These are phyloP conservation scores for Callimorpha dominula DNA, from an alignment of 2,888 invertebrate genomes.

Conservation along the genomic window DNA sequence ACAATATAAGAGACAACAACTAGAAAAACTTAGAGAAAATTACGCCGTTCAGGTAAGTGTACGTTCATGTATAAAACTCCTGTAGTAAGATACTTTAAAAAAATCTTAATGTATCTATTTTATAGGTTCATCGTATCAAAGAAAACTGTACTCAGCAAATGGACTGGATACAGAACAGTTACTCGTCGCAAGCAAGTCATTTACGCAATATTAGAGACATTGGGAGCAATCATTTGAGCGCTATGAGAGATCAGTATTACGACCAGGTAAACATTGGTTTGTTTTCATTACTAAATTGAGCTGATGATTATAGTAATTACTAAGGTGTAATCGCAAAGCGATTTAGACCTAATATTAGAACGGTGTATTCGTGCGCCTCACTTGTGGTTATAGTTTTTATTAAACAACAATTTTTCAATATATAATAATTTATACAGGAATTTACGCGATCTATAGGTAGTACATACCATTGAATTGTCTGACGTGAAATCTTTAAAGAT, in stretches of 20 bases:
- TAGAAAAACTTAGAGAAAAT: conserved; percentile 96
- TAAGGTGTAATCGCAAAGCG: not conserved
- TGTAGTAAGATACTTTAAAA: not conserved
- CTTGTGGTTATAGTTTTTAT: not conserved
- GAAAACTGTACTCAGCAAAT: conserved; percentile 98
- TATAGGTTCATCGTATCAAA: conserved; percentile 94
- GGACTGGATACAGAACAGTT: conserved; percentile 97
- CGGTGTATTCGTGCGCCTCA: not conserved
- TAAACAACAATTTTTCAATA: conserved; percentile 4
- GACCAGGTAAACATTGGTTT: conserved; percentile 90
- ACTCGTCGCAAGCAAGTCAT: conserved; percentile 94
- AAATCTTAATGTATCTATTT: conserved; percentile 23
- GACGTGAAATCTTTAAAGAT: too few relatives aligned
- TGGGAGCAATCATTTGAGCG: conserved; percentile 94
- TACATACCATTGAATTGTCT: too few relatives aligned
- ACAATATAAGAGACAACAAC: conserved; percentile 94
- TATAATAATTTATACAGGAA: too few relatives aligned
- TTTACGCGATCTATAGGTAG: too few relatives aligned
- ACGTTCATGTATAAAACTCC: not conserved
- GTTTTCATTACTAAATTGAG: conserved; percentile 20
- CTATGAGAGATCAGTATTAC: conserved; percentile 95
- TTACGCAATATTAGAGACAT: conserved; percentile 96
- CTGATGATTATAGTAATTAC: conserved; percentile 11
- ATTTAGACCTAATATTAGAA: conserved; percentile 9
- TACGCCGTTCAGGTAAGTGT: conserved; percentile 93